phyloP scores from a whole-genome alignment of 2,888 invertebrate species.

The Aphidius colemani region DNA sequence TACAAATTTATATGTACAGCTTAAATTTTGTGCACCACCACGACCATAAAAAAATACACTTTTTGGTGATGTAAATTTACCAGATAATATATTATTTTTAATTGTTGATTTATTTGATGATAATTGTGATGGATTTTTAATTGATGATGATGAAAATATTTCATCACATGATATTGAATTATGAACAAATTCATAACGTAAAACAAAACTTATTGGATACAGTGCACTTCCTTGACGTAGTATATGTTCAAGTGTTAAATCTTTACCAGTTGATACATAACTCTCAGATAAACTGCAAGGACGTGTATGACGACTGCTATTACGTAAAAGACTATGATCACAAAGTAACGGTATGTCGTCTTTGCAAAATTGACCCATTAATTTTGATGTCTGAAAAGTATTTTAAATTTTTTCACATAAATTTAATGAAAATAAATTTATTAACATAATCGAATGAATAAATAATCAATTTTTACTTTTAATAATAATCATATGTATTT shows the following conservation, averaged over 20 bases:
- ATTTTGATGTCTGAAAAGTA: constrained; percentile 39
- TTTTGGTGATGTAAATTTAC: constrained; percentile 75
- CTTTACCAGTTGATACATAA: constrained; percentile 77
- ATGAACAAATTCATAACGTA: constrained; percentile 84
- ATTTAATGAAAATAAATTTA: constrained; percentile 15
- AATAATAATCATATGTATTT: no score
- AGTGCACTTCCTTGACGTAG: constrained; percentile 79
- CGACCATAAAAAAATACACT: constrained; percentile 83
- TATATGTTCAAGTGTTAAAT: constrained; percentile 76
- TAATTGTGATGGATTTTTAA: constrained; percentile 33
- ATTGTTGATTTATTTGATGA: constrained; percentile 20
- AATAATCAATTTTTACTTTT: no score
- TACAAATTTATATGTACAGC: constrained; percentile 77
- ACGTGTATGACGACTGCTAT: constrained; percentile 72
- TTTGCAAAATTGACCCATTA: constrained; percentile 78
- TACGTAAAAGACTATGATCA: constrained; percentile 74
- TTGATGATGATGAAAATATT: constrained; percentile 51
- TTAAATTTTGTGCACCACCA: constrained; percentile 77
- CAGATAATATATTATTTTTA: constrained; percentile 46
- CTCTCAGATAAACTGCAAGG: constrained; percentile 75
- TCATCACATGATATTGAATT: constrained; percentile 54
- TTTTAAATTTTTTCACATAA: no score
- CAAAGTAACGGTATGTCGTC: constrained; percentile 77
- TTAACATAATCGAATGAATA: no score
- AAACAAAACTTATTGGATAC: constrained; percentile 76